These are phyloP conservation scores for Sarcophaga rosellei DNA, from an alignment of 2,888 invertebrate genomes.

Conservation along the genomic window DNA sequence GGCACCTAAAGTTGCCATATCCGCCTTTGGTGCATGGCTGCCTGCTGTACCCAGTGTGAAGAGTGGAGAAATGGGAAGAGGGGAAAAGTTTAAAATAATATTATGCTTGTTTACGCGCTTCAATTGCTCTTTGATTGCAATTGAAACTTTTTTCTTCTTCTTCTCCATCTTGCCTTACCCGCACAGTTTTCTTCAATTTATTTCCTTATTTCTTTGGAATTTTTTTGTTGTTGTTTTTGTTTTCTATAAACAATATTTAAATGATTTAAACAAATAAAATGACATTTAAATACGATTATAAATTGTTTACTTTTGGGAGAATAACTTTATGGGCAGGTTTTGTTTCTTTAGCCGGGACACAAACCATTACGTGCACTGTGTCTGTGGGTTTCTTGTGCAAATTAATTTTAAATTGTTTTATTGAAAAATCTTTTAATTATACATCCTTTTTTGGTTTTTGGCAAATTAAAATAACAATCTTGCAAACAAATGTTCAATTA, in stretches of 20 bases:
- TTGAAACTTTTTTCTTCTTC: slow-evolving; percentile 34
- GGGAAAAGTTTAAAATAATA: slow-evolving; percentile 58
- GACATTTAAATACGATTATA: background rate
- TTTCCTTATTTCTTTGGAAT: slow-evolving; percentile 6
- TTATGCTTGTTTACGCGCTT: slow-evolving; percentile 54
- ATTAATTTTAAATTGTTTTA: too few species aligned
- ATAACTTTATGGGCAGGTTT: too few species aligned
- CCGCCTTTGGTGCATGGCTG: background rate
- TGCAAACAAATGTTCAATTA: slow-evolving; percentile 45
- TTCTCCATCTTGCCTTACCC: background rate
- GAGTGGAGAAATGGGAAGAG: background rate
- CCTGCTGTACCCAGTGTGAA: background rate
- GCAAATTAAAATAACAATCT: background rate
- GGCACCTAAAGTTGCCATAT: too few species aligned
- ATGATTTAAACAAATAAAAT: background rate
- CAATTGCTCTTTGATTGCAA: slow-evolving; percentile 61
- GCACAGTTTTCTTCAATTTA: slow-evolving; percentile 17
- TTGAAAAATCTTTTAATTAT: too few species aligned
- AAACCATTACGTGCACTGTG: too few species aligned
- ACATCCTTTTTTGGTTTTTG: background rate
- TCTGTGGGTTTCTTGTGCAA: too few species aligned
- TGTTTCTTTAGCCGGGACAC: too few species aligned
- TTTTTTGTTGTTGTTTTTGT: background rate
- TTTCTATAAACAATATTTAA: background rate
- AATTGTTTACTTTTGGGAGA: too few species aligned